phyloP scores from a whole-genome alignment of 2,888 invertebrate genomes.

The Ethmia dodecea region DNA sequence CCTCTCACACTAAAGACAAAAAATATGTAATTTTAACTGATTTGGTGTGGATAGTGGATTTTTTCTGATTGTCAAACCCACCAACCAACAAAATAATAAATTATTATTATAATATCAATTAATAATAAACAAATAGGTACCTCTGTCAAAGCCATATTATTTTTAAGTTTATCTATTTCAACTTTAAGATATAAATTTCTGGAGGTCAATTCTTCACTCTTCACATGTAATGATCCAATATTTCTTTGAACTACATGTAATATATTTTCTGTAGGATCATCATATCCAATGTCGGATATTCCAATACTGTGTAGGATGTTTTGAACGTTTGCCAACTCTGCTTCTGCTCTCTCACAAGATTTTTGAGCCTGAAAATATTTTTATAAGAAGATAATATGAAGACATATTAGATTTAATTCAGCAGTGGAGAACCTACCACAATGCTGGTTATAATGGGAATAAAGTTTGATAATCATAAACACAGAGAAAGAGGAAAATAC shows the following conservation, averaged over 20 bases:
- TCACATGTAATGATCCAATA: constrained; percentile 44
- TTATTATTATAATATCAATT: neutral
- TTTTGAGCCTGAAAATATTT: constrained; percentile 46
- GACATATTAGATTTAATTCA: no score
- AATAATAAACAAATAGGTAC: constrained; percentile 24
- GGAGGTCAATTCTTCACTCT: constrained; percentile 62
- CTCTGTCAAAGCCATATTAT: constrained; percentile 34
- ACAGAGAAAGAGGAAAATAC: no score
- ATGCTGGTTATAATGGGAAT: no score
- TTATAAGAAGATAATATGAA: constrained; percentile 1
- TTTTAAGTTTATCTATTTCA: constrained; percentile 55
- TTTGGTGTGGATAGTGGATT: no score
- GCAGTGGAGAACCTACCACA: no score
- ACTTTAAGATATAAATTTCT: constrained; percentile 53
- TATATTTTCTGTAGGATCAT: constrained; percentile 33
- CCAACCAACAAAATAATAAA: no score
- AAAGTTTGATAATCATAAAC: no score
- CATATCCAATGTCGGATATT: constrained; percentile 41
- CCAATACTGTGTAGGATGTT: constrained; percentile 54
- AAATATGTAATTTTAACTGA: no score
- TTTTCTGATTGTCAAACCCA: no score
- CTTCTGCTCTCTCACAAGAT: constrained; percentile 58
- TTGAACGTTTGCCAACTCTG: constrained; percentile 63
- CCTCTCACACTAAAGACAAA: constrained; percentile 49
- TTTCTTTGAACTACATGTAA: constrained; percentile 54